These are phyloP conservation scores for Branchellion lobata DNA, from an alignment of 2,888 invertebrate genomes.

Conservation along the genomic window DNA sequence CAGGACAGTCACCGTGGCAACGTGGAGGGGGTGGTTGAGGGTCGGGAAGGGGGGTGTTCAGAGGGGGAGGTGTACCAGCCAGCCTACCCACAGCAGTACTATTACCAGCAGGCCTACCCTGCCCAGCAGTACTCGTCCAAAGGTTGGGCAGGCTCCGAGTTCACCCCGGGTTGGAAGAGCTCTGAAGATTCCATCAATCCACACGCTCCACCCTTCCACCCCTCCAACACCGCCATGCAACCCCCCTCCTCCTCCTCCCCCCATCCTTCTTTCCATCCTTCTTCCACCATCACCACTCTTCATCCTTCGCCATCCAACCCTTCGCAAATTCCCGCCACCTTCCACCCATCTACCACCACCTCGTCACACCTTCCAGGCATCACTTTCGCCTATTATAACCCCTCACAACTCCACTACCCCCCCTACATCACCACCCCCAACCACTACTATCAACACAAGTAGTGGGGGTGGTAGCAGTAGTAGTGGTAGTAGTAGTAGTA, in stretches of 20 bases:
- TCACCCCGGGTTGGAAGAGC: slow-evolving; percentile 35
- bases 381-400: neutral
- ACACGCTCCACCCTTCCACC: neutral
- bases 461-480: too few species aligned
- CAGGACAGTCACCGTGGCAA: too few species aligned
- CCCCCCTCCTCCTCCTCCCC: too few species aligned
- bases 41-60: too few species aligned
- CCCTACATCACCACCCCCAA: neutral
- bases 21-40: too few species aligned
- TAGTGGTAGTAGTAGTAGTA: too few species aligned
- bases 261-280: slow-evolving; percentile 4
- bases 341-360: neutral
- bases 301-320: neutral
- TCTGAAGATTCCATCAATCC: neutral
- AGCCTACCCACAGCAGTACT: neutral
- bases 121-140: neutral
- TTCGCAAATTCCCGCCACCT: neutral
- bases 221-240: neutral
- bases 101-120: neutral
- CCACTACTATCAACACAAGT: neutral
- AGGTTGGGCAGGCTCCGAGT: slow-evolving; percentile 40
- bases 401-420: neutral
- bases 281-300: neutral
- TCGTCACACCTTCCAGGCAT: neutral
- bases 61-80: too few species aligned